Evolutionary conservation across 23 tunicate species (phyloP).

Genomic region (Trididemnum miniatum): DNA sequence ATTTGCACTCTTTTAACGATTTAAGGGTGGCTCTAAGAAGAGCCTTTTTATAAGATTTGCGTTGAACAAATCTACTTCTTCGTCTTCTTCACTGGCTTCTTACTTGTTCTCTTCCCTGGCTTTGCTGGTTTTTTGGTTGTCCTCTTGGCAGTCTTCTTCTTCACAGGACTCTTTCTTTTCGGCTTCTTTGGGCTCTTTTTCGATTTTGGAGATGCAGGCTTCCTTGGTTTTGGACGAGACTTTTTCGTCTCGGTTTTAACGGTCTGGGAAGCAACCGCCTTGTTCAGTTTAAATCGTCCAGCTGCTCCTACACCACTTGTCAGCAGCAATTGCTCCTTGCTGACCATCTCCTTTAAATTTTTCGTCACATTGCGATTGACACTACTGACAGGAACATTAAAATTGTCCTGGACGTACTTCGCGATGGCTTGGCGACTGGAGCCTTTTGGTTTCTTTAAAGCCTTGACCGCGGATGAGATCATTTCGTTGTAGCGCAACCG

Average conservation of each 20-base stretch:
- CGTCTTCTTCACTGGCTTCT: slow-evolving; percentile 15
- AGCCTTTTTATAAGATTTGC: slow-evolving; percentile 44
- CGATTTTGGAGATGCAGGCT: slow-evolving; percentile 36
- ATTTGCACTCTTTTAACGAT: slow-evolving; percentile 6
- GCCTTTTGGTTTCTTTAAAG: slow-evolving; percentile 60
- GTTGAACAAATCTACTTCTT: neutral
- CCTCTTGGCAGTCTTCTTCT: slow-evolving; percentile 45
- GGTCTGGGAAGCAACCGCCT: neutral
- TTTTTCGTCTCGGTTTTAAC: neutral
- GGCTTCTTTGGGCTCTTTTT: slow-evolving; percentile 16
- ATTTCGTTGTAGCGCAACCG: slow-evolving; percentile 79
- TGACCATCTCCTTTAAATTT: slow-evolving; percentile 67
- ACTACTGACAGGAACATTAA: slow-evolving; percentile 22
- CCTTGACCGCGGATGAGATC: slow-evolving; percentile 69
- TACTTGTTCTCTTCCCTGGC: slow-evolving; percentile 28
- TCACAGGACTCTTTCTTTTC: slow-evolving; percentile 39
- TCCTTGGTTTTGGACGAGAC: slow-evolving; percentile 10
- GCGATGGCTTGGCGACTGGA: slow-evolving; percentile 81
- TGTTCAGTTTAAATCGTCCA: slow-evolving; percentile 59
- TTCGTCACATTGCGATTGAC: slow-evolving; percentile 35
- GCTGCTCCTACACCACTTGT: slow-evolving; percentile 85
- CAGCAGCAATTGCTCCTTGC: slow-evolving; percentile 36
- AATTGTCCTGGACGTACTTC: slow-evolving; percentile 58
- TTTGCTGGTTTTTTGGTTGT: slow-evolving; percentile 33
- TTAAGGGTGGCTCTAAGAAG: slow-evolving; percentile 96